Evolutionary conservation across 92 coral and sea anemone species (phyloP), one percentile per base, ranked within the genome.

Genomic region (Parazoanthus atlanticus): DNA sequence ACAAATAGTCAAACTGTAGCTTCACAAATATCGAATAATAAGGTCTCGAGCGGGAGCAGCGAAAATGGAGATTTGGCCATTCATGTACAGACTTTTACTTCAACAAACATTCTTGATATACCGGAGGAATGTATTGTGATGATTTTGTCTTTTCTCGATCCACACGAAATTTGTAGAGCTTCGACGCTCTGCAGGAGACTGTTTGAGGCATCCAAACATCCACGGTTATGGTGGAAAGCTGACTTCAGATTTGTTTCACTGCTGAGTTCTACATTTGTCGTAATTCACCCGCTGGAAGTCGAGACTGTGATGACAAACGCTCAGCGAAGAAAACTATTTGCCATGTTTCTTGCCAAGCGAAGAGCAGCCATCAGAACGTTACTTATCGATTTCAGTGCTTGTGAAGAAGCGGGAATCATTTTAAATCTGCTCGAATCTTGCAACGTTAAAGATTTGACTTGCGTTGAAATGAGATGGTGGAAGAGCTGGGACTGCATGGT

Each of bases 61-160:
- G 76, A 71, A 0, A 71, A 29, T 71, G 38, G 32, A 71, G 36
- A 38, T 7, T 71, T 71, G 58, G 58, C 58, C 58, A 52, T 52
- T 52, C 58, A 52, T 13, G 10, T 16, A 15, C 1, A 52, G 19
- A 2, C 58, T 52, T 52, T 2, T 2, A 52, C 21, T 52, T 15
- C 58, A 19, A 82, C 86, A 69, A 33, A 61, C 31, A 61, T 91
- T 9, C 79, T 91, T 36, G 91, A 93, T 58, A 25, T 93, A 52
- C 96, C 94, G 3, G 96, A 93, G 21, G 96, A 91, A 69, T 93
- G 94, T 58, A 36, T 91, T 56, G 85, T 90, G 17, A 78, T 88
- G 89, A 88, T 91, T 61, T 76, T 90, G 29, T 76, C 80, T 40
- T 84, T 71, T 78, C 89, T 93, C 23, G 66, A 78, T 56, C 49